phyloP scores from a whole-genome alignment of 2,888 invertebrate genomes.

The Latrodectus elegans region DNA sequence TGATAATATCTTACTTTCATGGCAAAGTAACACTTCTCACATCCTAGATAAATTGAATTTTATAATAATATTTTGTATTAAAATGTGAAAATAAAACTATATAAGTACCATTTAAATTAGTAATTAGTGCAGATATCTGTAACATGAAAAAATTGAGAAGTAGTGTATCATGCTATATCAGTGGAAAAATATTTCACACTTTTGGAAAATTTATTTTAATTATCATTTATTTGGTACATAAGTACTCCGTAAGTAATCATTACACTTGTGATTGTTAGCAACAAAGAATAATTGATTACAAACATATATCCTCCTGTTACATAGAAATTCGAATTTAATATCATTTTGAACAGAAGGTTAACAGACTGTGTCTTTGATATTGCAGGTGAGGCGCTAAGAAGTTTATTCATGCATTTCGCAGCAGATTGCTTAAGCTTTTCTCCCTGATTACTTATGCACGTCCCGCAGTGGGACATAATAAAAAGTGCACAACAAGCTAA shows the following conservation, averaged over 20 bases:
- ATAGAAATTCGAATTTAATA: slow-evolving; percentile 7
- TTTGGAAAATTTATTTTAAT: not conserved
- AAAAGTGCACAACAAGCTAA: not conserved
- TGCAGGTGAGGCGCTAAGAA: slow-evolving; percentile 9
- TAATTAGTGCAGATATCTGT: no score
- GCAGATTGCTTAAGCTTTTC: slow-evolving; percentile 13
- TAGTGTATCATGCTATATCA: no score
- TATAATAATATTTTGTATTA: no score
- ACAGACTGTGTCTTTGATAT: slow-evolving; percentile 2
- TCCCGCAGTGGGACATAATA: not conserved
- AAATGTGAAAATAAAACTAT: no score
- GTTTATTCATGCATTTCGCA: not conserved
- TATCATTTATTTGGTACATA: slow-evolving; percentile 36
- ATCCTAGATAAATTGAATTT: no score
- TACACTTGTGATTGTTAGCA: slow-evolving; percentile 28
- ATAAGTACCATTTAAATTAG: no score
- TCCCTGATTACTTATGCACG: not conserved
- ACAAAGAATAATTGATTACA: slow-evolving; percentile 25
- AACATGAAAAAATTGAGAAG: no score
- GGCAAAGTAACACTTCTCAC: no score
- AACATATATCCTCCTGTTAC: slow-evolving; percentile 53
- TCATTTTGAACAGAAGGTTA: slow-evolving; percentile 21
- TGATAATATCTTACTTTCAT: no score
- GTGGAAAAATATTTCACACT: no score
- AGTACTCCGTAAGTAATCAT: slow-evolving; percentile 49